Evolutionary conservation across 2,797 vertebrate species (phyloP), one percentile per base, ranked within the genome.

Genomic region (Myiothlypis chrysogaster): DNA sequence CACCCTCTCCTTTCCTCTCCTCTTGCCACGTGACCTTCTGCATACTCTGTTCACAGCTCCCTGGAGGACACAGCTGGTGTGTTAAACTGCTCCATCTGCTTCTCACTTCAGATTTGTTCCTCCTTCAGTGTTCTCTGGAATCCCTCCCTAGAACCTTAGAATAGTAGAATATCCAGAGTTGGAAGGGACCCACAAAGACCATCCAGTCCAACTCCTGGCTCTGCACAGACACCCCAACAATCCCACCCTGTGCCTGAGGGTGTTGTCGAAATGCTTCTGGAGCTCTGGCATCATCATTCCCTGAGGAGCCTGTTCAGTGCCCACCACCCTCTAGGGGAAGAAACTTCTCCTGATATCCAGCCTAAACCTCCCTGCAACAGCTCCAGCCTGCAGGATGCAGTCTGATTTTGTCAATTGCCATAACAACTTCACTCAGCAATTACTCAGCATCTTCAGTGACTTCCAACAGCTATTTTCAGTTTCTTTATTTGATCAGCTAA

Each of bases 221-320:
- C n/a, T 77, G n/a, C 30, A 16, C 50, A 70, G 64, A 23, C 21
- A 25, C 21, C 12, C 12, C 14, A 59, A 1, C 12, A 59, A 20
- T 52, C 10, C 44, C 18, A 57, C 37, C n/a, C 30, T 50, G 20
- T 43, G n/a, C 25, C 43, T 70, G 44, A 9, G 43, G 34, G 37
- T 1, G 0, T 6, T 64, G 7, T 52, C 37, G 24, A 64, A 39
- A 39, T 0, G 0, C 30, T 44, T 10, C 34, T 35, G 12, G 25
- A 53, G 41, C 47, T 81, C 46, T 35, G 30, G 7, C 18, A 0
- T 55, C 25, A 2, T 41, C 47, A 47, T 46, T 61, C 47, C 18
- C 55, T 28, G 61, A 9, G 24, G 22, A 88, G 30, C 69, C 30
- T 47, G 34, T 1, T 3, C 68, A 66, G 53, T 66, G 32, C 34